Percentiles rank a stretch among this genome's conserved stretches.
Evolutionary conservation across 2,113 vertebrate species (phyloP).

Genomic region (Ibidorhyncha struthersii): DNA sequence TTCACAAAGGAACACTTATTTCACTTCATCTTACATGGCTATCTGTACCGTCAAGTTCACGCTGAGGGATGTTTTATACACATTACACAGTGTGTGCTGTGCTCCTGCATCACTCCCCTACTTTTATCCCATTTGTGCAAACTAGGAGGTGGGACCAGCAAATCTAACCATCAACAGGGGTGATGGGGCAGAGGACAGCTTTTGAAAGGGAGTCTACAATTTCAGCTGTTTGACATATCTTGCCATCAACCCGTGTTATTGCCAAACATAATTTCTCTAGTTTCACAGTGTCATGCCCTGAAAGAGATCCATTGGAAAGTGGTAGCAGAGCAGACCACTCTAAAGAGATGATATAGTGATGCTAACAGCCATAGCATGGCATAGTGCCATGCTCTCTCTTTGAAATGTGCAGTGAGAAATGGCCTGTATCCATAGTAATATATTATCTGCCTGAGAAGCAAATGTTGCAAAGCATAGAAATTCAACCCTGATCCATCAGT

Average conservation of each 20-base stretch:
- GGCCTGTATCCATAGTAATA: not conserved
- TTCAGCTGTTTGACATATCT: constrained; percentile 32
- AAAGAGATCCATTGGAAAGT: constrained; percentile 50
- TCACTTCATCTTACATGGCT: constrained; percentile 31
- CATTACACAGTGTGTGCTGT: not conserved
- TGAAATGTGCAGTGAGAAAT: constrained; percentile 37
- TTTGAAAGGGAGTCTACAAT: not conserved
- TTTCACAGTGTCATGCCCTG: constrained; percentile 6
- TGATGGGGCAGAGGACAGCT: not conserved
- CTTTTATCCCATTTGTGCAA: not conserved
- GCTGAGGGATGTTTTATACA: constrained; percentile 13
- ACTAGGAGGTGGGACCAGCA: not conserved
- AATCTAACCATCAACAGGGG: not conserved
- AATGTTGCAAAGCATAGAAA: constrained; percentile 15
- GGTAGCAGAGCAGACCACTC: constrained; percentile 44
- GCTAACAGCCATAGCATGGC: constrained; percentile 56
- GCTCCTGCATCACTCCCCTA: not conserved
- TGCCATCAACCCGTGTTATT: constrained; percentile 16
- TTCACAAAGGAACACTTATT: constrained; percentile 66
- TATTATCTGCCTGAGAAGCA: constrained; percentile 32
- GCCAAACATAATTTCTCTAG: constrained; percentile 45
- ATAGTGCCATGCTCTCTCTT: constrained; percentile 36
- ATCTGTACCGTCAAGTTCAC: constrained; percentile 12
- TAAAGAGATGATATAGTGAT: constrained; percentile 45
- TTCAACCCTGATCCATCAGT: not conserved